Conservation (phyloP, 2,888 invertebrate species). For the Keiferia lycopersicella region DNA sequence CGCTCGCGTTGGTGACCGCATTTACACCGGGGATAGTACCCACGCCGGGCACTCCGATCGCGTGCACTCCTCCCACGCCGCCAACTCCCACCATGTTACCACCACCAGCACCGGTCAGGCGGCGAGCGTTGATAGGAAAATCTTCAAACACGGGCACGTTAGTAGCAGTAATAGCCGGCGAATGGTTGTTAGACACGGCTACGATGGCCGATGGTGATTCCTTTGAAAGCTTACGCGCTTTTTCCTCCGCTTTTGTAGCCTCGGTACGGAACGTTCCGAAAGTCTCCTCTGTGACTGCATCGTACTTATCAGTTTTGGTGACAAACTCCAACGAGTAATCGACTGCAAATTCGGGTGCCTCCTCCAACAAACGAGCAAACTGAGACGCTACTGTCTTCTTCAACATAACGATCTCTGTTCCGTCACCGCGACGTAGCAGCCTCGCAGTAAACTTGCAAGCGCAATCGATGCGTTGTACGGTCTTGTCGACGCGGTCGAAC, state of each 20-base stretch:
- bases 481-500: conserved; percentile 91
- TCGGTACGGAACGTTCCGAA: conserved; percentile 89
- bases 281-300: conserved; percentile 85
- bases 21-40: conserved; percentile 58
- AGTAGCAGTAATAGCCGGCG: conserved; percentile 79
- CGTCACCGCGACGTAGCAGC: conserved; percentile 91
- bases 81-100: conserved; percentile 58
- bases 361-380: conserved; percentile 88
- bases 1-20: conserved; percentile 52
- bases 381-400: conserved; percentile 90
- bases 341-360: conserved; percentile 90
- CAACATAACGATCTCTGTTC: conserved; percentile 91
- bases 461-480: conserved; percentile 91
- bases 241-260: conserved; percentile 78
- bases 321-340: conserved; percentile 91
- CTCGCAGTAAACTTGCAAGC: conserved; percentile 92
- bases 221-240: conserved; percentile 68
- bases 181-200: conserved; percentile 69
- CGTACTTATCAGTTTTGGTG: conserved; percentile 89
- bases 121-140: conserved; percentile 78
- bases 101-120: conserved; percentile 53
- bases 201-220: conserved; percentile 68
- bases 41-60: conserved; percentile 59
- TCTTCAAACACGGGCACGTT: conserved; percentile 91
- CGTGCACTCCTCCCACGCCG: conserved; percentile 45